Evolutionary conservation across 2,113 vertebrate genomes (phyloP).

Genomic region (Recurvirostra avosetta): DNA sequence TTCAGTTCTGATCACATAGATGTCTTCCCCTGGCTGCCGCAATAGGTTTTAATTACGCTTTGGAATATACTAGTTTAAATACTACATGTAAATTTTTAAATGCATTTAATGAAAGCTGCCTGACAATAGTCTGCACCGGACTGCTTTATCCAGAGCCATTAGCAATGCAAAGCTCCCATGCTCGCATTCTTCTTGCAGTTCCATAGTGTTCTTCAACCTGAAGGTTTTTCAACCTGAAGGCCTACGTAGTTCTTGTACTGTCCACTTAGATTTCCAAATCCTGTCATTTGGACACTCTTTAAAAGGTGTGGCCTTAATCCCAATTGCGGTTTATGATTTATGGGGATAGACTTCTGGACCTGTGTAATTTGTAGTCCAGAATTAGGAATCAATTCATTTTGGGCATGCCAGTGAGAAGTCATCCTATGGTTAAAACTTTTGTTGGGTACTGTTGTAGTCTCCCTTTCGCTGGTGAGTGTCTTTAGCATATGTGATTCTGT

Average conservation of each 20-base stretch:
- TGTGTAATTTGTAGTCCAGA: background rate
- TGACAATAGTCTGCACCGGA: background rate
- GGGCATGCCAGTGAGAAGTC: background rate
- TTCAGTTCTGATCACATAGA: background rate
- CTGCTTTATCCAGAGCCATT: background rate
- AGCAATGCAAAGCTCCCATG: background rate
- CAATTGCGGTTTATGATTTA: background rate
- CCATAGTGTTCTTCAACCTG: background rate
- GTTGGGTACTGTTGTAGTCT: background rate
- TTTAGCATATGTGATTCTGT: slow-evolving; percentile 12
- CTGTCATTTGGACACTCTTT: background rate
- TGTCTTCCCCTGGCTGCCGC: background rate
- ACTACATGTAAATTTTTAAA: background rate
- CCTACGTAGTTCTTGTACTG: background rate
- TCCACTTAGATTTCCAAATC: background rate
- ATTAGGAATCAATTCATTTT: background rate
- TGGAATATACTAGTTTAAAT: background rate
- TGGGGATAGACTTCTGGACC: background rate
- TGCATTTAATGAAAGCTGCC: background rate
- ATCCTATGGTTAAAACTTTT: background rate
- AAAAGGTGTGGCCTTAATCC: background rate
- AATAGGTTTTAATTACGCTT: background rate
- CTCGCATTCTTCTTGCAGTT: background rate
- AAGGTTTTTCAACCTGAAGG: too few relatives aligned
- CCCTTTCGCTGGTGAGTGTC: background rate